Conservation (phyloP, 2,888 invertebrate genomes). For the Thysanoteuthis rhombus region DNA sequence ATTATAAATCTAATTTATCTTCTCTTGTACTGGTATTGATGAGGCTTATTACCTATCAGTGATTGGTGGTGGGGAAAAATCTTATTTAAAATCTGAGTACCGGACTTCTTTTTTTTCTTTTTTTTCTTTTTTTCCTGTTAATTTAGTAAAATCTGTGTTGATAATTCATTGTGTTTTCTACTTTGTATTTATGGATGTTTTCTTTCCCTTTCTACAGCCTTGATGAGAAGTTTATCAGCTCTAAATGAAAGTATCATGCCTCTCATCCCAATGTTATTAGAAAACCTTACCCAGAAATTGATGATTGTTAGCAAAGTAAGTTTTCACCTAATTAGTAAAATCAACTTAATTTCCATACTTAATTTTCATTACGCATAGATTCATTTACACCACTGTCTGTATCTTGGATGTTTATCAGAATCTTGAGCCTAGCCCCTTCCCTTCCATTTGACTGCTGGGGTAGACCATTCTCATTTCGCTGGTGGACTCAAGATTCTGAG, state of each 20-base stretch:
- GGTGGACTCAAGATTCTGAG: too few species aligned
- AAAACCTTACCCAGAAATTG: slow-evolving; percentile 85
- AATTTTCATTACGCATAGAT: too few species aligned
- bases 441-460: too few species aligned
- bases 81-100: not conserved
- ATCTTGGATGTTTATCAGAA: too few species aligned
- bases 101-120: too few species aligned
- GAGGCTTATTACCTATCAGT: not conserved
- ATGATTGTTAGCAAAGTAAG: slow-evolving; percentile 77
- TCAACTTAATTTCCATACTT: too few species aligned
- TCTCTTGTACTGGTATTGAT: not conserved
- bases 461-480: too few species aligned
- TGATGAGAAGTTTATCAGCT: slow-evolving; percentile 87
- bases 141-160: not conserved
- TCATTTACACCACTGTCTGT: too few species aligned
- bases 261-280: slow-evolving; percentile 81
- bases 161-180: not conserved
- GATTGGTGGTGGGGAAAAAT: not conserved
- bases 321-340: not conserved
- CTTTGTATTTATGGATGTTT: not conserved
- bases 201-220: slow-evolving; percentile 73
- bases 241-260: slow-evolving; percentile 84
- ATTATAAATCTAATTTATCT: too few species aligned
- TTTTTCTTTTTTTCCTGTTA: not conserved
- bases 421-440: too few species aligned